Percentiles rank a stretch among this genome's conserved stretches.
phyloP scores from a whole-genome alignment of 2,888 invertebrate species.

The Drosophila koepferae region DNA sequence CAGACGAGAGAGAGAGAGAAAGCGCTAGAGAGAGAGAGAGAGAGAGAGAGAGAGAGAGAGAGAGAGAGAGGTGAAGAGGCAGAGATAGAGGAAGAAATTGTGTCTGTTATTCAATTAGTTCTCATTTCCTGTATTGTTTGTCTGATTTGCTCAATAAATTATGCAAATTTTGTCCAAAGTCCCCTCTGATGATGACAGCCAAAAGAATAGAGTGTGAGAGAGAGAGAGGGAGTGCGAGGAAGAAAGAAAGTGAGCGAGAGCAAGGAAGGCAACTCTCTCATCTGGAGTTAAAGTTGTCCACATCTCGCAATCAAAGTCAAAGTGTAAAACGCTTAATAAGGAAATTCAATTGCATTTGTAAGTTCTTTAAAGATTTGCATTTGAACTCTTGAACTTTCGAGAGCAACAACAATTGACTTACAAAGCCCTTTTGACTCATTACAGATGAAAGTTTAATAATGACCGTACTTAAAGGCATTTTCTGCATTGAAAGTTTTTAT shows the following conservation, averaged over 20 bases:
- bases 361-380: constrained; percentile 13
- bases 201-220: neutral
- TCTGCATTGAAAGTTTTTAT: neutral
- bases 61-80: neutral
- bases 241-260: neutral
- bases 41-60: neutral
- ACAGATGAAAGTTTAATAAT: neutral
- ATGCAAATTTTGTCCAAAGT: constrained; percentile 59
- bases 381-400: constrained; percentile 10
- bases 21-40: neutral
- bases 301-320: constrained; percentile 23
- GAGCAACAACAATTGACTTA: neutral
- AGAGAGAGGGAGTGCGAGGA: neutral
- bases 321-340: constrained; percentile 36
- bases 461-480: neutral
- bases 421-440: neutral
- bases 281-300: neutral
- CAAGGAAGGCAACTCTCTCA: neutral
- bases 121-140: constrained; percentile 41
- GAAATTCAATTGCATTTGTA: constrained; percentile 34
- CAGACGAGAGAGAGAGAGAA: neutral
- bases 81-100: constrained; percentile 9
- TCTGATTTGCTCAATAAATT: constrained; percentile 53
- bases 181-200: constrained; percentile 28
- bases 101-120: constrained; percentile 52